phyloP scores from a whole-genome alignment of 2,113 vertebrate species.

The Psettodes erumei region DNA sequence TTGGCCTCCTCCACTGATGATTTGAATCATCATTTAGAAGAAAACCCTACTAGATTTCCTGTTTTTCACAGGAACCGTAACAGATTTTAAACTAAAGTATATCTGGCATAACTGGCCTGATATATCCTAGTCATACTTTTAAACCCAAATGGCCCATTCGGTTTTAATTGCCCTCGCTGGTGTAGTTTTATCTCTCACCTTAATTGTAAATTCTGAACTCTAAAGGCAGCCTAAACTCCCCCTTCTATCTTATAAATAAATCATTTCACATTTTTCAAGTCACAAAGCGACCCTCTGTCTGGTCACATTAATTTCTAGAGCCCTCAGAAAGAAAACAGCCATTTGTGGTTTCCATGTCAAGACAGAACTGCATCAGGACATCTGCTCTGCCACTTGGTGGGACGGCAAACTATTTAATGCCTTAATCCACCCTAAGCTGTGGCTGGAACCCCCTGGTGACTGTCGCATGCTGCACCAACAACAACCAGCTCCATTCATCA shows the following conservation, averaged over 20 bases:
- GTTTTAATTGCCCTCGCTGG: conserved; percentile 42
- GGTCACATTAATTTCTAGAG: conserved; percentile 23
- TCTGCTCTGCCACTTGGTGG: conserved; percentile 66
- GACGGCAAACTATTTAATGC: conserved; percentile 78
- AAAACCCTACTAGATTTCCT: not conserved
- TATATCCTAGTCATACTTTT: conserved; percentile 20
- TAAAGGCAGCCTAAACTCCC: conserved; percentile 12
- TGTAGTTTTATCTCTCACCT: conserved; percentile 15
- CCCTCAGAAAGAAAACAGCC: conserved; percentile 21
- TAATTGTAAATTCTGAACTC: conserved; percentile 46
- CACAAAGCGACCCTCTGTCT: conserved; percentile 25
- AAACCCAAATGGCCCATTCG: conserved; percentile 17
- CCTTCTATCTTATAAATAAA: conserved; percentile 29
- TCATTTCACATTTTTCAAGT: conserved; percentile 12
- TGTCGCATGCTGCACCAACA: conserved; percentile 74
- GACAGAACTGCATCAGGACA: conserved; percentile 50
- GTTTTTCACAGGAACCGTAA: not conserved
- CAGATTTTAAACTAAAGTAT: not conserved
- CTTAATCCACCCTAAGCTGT: conserved; percentile 80
- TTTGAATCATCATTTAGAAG: not conserved
- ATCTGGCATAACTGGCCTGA: not conserved
- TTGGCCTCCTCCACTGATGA: not conserved
- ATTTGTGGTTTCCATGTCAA: conserved; percentile 40
- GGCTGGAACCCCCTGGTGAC: conserved; percentile 73
- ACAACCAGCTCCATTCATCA: conserved; percentile 82